Conservation (phyloP, 92 coral and sea anemone genomes). For the Umimayanthus chanpuru region DNA sequence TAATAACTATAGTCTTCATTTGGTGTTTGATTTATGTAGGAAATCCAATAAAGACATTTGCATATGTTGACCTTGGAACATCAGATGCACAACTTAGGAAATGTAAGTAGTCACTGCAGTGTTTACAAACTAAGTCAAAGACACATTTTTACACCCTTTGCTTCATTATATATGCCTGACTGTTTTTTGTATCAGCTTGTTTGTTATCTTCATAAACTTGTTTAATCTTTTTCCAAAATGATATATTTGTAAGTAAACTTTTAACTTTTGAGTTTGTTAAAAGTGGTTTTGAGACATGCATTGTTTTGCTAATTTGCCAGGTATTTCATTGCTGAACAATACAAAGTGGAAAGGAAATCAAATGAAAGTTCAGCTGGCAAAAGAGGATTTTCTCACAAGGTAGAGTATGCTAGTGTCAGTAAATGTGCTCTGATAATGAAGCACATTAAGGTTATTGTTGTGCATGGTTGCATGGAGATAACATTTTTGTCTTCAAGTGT, state of each 20-base stretch:
- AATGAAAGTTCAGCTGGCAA: conserved; percentile 84
- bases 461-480: too few species aligned
- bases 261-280: neutral
- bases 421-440: neutral
- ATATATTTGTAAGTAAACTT: too few species aligned
- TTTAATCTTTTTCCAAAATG: too few species aligned
- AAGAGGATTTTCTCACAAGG: conserved; percentile 85
- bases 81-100: conserved; percentile 72
- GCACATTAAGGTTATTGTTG: too few species aligned
- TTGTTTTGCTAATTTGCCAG: conserved; percentile 41
- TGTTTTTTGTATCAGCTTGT: too few species aligned
- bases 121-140: too few species aligned
- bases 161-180: too few species aligned
- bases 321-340: conserved; percentile 77
- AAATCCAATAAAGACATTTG: conserved; percentile 86
- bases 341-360: conserved; percentile 88
- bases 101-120: conserved; percentile 47
- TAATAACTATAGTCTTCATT: too few species aligned
- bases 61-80: conserved; percentile 77
- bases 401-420: conserved; percentile 24
- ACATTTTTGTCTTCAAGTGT: too few species aligned
- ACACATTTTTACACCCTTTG: too few species aligned
- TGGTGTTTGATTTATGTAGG: conserved; percentile 51
- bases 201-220: too few species aligned
- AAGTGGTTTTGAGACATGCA: neutral